Evolutionary conservation across 2,113 vertebrate genomes (phyloP).

Genomic region (Pangasianodon gigas): DNA sequence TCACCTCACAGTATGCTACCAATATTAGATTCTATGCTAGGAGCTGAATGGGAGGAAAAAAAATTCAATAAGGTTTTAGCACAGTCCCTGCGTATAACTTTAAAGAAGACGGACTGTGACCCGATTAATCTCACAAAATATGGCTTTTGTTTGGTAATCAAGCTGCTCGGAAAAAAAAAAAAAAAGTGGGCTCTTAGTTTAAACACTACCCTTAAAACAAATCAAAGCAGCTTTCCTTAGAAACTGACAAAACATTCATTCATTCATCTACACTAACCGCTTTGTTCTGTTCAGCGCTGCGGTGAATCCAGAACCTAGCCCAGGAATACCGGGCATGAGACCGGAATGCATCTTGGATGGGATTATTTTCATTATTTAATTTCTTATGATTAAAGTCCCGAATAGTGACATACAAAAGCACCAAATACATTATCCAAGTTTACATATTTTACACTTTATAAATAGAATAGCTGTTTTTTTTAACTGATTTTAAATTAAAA

Average conservation of each 20-base stretch:
- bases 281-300: neutral
- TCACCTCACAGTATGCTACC: conserved; percentile 7
- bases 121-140: neutral
- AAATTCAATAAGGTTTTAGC: conserved; percentile 13
- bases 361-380: neutral
- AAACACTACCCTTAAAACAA: neutral
- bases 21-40: conserved; percentile 12
- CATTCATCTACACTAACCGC: neutral
- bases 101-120: neutral
- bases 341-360: neutral
- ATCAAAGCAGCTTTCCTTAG: neutral
- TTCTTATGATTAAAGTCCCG: neutral
- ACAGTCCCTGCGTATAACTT: neutral
- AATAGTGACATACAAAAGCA: neutral
- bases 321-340: neutral
- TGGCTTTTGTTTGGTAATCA: neutral
- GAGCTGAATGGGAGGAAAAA: neutral
- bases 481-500: neutral
- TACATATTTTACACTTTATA: neutral
- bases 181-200: neutral
- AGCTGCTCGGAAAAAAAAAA: neutral
- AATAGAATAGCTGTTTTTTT: neutral
- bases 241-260: neutral
- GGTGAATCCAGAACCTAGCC: neutral
- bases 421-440: neutral